A percentile compares a stretch with the other conserved stretches of the same genome.
These are phyloP conservation scores for Sturnus vulgaris DNA, from an alignment of 2,113 vertebrate species.

Conservation along the genomic window DNA sequence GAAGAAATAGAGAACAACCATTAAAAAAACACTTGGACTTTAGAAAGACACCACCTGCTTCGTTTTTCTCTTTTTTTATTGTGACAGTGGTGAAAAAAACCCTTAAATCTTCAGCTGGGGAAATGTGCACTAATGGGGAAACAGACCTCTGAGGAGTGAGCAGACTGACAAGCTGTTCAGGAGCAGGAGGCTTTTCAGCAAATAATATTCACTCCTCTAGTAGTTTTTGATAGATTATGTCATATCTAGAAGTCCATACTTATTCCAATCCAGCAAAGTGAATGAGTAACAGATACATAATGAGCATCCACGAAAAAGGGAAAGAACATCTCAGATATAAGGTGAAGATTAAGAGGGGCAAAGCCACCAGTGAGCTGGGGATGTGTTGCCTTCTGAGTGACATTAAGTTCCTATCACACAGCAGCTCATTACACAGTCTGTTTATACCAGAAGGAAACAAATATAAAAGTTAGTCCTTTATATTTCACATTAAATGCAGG, in stretches of 20 bases:
- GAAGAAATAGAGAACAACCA: conserved; percentile 18
- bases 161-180: conserved; percentile 11
- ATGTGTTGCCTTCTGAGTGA: conserved; percentile 29
- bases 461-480: neutral
- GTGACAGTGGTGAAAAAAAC: neutral
- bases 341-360: conserved; percentile 26
- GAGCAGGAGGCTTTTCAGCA: neutral
- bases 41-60: conserved; percentile 6
- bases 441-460: conserved; percentile 20
- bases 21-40: conserved; percentile 24
- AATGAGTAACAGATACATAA: neutral
- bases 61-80: neutral
- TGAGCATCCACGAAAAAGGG: neutral
- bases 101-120: neutral
- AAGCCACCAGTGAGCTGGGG: conserved; percentile 18
- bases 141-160: neutral
- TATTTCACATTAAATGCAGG: conserved; percentile 10
- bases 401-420: neutral
- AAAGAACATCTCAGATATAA: neutral
- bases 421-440: neutral
- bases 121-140: conserved; percentile 17
- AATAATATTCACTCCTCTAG: neutral
- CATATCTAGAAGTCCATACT: neutral
- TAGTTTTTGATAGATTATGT: conserved; percentile 1
- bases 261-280: neutral